Conservation (phyloP, 2,888 invertebrate species). For the Thecophora atra region DNA sequence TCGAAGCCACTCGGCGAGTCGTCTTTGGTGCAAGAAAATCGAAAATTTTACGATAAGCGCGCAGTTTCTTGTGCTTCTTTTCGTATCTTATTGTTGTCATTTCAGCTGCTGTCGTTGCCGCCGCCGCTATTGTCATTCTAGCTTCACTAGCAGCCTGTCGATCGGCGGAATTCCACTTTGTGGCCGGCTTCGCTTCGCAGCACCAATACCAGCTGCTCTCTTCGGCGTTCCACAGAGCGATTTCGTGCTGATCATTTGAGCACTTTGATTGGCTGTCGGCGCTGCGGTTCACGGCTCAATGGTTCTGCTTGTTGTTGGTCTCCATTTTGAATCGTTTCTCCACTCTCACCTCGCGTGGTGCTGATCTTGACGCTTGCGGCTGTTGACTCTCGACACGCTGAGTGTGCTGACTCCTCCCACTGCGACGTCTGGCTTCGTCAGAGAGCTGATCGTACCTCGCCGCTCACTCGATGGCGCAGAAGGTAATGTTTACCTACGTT, state of each 20-base stretch:
- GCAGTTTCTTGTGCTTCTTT: conserved; percentile 24
- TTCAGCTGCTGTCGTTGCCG: conserved; percentile 11
- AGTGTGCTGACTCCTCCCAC: conserved; percentile 48
- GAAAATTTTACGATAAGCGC: conserved; percentile 19
- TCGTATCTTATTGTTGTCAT: neutral
- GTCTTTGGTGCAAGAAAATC: neutral
- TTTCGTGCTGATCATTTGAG: conserved; percentile 24
- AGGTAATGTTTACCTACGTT: neutral
- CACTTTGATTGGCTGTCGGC: conserved; percentile 19
- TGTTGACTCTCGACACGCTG: conserved; percentile 51
- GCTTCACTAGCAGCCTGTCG: conserved; percentile 35
- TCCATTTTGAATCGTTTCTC: conserved; percentile 60
- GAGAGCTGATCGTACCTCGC: neutral
- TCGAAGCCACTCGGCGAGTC: conserved; percentile 4
- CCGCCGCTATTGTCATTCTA: conserved; percentile 21
- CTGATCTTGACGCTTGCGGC: conserved; percentile 51
- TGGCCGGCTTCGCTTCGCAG: neutral
- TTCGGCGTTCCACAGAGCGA: conserved; percentile 34
- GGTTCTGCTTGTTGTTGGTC: conserved; percentile 45
- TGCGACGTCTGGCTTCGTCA: neutral
- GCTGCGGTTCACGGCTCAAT: neutral
- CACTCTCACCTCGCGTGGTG: conserved; percentile 48
- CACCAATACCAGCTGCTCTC: conserved; percentile 22
- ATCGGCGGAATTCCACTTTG: too few relatives aligned
- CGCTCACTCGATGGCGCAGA: conserved; percentile 7